Base-by-base conservation (phyloP, 2,888 invertebrate genomes). In the Sinhomidia bicolor region DNA sequence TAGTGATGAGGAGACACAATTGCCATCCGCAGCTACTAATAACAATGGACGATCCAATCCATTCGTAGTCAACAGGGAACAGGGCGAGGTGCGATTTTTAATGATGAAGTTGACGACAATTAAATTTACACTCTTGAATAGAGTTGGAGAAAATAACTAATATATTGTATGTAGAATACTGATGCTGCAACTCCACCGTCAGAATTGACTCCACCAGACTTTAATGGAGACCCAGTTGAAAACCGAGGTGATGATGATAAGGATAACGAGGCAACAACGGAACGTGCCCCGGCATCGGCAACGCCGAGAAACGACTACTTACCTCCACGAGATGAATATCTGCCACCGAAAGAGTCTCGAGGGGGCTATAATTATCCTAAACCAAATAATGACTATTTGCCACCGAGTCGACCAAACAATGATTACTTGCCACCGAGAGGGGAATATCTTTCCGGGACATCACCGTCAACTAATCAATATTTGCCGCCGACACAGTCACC, bases 401-500 rank as follows among this genome's bases (percentile, higher is more conserved):
- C 89, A 14, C 84, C 60, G 36, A 32, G 51, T 14, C 29, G 62
- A 10, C 90, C 90, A 26, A 71, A 12, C n/a, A 74, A 85, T 26
- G 47, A 29, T 10, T 65, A 71, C 26, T 47, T 76, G 54, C 89
- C 89, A 20, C 90, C 90, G 14, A 68, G 17, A 62, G 60, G 79
- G 32, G 57, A 82, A 65, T 82, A 80, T 54, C 51, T 87, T n/a
- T 79, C 85, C 4, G 89, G 89, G 14, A 85, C 85, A 0, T 89
- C 89, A 36, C 89, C 89, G 17, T 86, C 88, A 10, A 82, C 85
- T 3, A 89, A 89, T 23, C 87, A 85, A 14, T 89, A 91, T n/a
- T 57, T 91, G 14, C 87, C 86, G 10, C 88, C 89, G 0, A 89
- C 86, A 14, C n/a, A 51, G 6, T 68, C 54, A 7, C 76, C 47